These are phyloP conservation scores for Anomalospiza imberbis DNA, from an alignment of 2,797 vertebrate species.

Conservation along the genomic window DNA sequence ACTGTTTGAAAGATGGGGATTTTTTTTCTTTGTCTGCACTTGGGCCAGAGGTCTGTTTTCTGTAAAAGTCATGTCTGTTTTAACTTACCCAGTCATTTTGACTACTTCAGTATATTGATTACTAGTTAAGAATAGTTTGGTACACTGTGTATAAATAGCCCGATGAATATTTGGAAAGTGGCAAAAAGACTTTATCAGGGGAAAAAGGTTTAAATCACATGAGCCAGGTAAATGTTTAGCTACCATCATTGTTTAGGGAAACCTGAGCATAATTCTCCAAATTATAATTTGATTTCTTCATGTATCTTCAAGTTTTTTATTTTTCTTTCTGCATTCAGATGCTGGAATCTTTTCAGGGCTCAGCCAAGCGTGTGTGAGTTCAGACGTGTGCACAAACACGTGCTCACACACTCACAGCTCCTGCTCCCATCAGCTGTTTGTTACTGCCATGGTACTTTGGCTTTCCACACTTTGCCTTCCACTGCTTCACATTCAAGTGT, in stretches of 20 bases:
- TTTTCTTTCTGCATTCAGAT: background rate
- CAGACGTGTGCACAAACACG: accelerated
- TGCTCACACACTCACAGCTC: background rate
- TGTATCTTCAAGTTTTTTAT: background rate
- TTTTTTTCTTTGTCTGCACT: slow-evolving; percentile 18
- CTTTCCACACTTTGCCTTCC: slow-evolving; percentile 28
- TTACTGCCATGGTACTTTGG: background rate
- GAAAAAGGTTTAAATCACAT: background rate
- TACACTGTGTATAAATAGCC: background rate
- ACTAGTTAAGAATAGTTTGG: slow-evolving; percentile 33
- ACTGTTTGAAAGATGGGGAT: background rate
- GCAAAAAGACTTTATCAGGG: background rate
- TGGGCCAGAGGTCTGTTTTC: slow-evolving; percentile 66
- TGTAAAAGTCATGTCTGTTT: slow-evolving; percentile 62
- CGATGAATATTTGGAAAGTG: background rate
- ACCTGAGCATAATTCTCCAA: background rate
- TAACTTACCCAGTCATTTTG: slow-evolving; percentile 56
- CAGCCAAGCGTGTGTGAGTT: background rate
- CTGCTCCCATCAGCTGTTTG: background rate
- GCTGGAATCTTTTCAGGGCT: background rate
- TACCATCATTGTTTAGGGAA: background rate
- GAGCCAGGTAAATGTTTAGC: background rate
- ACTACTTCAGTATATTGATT: slow-evolving; percentile 47
- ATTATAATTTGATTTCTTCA: background rate
- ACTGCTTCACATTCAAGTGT: slow-evolving; percentile 37